Evolutionary conservation across 2,888 invertebrate species (phyloP).

Genomic region (Hirudinaria manillensis): DNA sequence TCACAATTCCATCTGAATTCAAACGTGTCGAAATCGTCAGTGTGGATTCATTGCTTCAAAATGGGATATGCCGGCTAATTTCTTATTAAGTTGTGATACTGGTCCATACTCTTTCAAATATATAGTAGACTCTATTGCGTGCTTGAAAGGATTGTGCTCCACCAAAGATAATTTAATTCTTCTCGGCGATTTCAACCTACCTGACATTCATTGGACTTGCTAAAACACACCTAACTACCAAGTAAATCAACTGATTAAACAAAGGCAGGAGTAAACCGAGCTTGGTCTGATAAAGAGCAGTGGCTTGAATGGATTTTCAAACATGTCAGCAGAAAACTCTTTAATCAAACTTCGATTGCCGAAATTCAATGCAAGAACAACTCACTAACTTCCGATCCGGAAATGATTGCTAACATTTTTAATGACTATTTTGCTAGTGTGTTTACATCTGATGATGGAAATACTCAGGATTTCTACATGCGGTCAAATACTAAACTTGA

Average conservation of each 20-base stretch:
- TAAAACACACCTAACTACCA: not conserved
- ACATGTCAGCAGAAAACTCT: not conserved
- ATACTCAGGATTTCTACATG: not conserved
- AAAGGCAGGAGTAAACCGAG: not conserved
- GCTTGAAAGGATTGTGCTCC: not conserved
- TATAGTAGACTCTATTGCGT: too few relatives aligned
- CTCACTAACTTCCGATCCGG: not conserved
- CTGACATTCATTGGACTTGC: not conserved
- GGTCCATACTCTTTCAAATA: too few relatives aligned
- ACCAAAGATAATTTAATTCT: not conserved
- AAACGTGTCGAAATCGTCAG: too few relatives aligned
- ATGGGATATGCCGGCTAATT: too few relatives aligned
- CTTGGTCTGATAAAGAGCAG: not conserved
- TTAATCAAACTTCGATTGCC: not conserved
- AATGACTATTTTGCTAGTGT: not conserved
- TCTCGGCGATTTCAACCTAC: constrained; percentile 3
- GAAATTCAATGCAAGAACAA: constrained; percentile 6
- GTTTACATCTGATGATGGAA: not conserved
- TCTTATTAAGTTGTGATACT: too few relatives aligned
- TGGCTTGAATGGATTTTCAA: not conserved
- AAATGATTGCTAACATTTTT: not conserved
- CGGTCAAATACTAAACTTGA: not conserved
- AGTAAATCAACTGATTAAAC: not conserved
- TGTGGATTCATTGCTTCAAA: too few relatives aligned
- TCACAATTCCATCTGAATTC: too few relatives aligned